Evolutionary conservation across 2,797 vertebrate genomes (phyloP), one percentile per base, ranked within the genome.

Genomic region (Orientallactaga sibirica): DNA sequence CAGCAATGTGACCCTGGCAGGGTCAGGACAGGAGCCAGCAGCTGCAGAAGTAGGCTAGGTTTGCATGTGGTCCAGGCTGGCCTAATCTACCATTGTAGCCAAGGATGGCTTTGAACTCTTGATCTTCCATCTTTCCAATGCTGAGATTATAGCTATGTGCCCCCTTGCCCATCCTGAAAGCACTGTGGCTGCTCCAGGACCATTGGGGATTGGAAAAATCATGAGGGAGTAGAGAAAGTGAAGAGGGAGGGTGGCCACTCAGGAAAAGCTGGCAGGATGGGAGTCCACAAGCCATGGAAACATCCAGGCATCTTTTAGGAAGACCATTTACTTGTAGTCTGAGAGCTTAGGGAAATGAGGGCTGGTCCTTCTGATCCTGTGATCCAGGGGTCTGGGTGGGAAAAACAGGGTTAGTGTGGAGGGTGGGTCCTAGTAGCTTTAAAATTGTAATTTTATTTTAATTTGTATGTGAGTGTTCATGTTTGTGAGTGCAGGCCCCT

Each of bases 261-360:
- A 5, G 0, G 5, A 41, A 43, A 1, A 5, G 22, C 77, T 25
- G 48, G 37, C 3, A 70, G 48, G 9, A 37, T 3, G 7, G 41
- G 48, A 37, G 22, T 6, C 29, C 3, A 15, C 4, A 2, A 14
- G 14, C 29, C 18, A 1, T 19, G 62, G 37, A 4, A 48, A 74
- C 25, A 37, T 74, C 27, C 27, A 18, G 15, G 64, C 66, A 43
- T 41, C 0, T n/a, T 16, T 20, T 5, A 33, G 24, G 41, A 83
- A 25, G 29, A 73, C 0, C 0, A 18, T 0, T 33, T 2, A 3
- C 18, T 41, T 88, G 7, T 10, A n/a, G 11, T 12, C 25, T 43
- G 55, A 66, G 19, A 43, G 19, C 43, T 41, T 58, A 10, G 15
- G 19, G 15, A 43, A 5, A 43, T 24, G 2, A 3, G 2, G 16